Conservation (phyloP, 2,888 invertebrate species). For the Mesorhabditis spiculigera region DNA sequence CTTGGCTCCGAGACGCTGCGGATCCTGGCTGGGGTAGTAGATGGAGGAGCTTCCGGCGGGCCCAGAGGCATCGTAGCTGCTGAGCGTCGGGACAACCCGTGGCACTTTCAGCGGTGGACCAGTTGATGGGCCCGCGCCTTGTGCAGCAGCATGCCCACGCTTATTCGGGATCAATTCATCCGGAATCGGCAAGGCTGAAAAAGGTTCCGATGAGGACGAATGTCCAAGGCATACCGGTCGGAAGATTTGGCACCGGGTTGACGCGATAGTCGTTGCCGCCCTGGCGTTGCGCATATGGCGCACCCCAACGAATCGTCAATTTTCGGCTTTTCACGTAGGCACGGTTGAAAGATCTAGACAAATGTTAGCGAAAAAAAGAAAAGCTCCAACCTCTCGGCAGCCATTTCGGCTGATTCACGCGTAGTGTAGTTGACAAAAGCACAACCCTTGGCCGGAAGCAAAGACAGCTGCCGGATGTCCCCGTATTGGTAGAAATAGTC, state of each 20-base stretch:
- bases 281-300: slow-evolving; percentile 74
- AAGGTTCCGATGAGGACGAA: neutral
- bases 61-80: neutral
- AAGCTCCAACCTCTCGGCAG: slow-evolving; percentile 71
- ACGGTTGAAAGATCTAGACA: slow-evolving; percentile 83
- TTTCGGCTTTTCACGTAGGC: slow-evolving; percentile 79
- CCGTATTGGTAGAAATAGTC: slow-evolving; percentile 98
- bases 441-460: slow-evolving; percentile 84
- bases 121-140: neutral
- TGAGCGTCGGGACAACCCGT: slow-evolving; percentile 18
- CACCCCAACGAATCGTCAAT: slow-evolving; percentile 96
- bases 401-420: slow-evolving; percentile 82
- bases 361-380: neutral
- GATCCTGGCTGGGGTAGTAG: slow-evolving; percentile 97
- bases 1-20: slow-evolving; percentile 66
- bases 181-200: slow-evolving; percentile 22
- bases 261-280: slow-evolving; percentile 35
- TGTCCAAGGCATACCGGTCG: slow-evolving; percentile 29
- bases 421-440: slow-evolving; percentile 94
- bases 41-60: slow-evolving; percentile 59
- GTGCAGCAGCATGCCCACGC: slow-evolving; percentile 10
- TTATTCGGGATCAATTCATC: slow-evolving; percentile 36
- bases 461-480: slow-evolving; percentile 86
- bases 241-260: slow-evolving; percentile 50
- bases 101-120: slow-evolving; percentile 26